Percentiles rank a stretch among this genome's conserved stretches.
Conservation (phyloP, 2,797 vertebrate species). For the Eulemur rubriventer region DNA sequence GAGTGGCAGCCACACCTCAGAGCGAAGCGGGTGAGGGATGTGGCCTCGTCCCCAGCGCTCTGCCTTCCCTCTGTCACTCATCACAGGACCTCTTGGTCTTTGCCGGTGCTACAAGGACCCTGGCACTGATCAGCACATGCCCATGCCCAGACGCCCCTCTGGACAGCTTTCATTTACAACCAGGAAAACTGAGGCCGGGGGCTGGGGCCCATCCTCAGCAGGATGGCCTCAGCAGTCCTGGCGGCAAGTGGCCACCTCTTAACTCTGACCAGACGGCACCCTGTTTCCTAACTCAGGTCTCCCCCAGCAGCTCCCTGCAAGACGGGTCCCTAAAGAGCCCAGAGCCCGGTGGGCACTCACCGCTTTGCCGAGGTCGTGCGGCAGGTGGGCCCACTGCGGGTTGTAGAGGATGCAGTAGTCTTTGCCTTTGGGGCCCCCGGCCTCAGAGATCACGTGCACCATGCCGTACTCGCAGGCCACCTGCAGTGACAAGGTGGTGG, state of each 20-base stretch:
- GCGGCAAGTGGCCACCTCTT: background rate
- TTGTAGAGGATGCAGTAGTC: slow-evolving; percentile 99
- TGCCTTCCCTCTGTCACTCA: background rate
- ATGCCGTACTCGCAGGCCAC: slow-evolving; percentile 94
- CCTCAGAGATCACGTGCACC: slow-evolving; percentile 93
- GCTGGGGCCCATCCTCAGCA: background rate
- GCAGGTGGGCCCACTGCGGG: slow-evolving; percentile 95
- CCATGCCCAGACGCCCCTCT: rapidly evolving
- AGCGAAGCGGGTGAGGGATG: background rate
- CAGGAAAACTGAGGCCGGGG: background rate
- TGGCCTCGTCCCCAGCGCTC: background rate
- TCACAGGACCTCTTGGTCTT: background rate
- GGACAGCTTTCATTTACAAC: background rate
- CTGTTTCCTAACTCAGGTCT: background rate
- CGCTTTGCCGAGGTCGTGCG: slow-evolving; percentile 94
- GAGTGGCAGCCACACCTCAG: background rate
- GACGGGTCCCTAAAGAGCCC: background rate
- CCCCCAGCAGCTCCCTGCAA: background rate
- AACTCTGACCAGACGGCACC: background rate
- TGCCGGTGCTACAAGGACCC: too few species aligned
- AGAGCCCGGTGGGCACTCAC: slow-evolving; percentile 86
- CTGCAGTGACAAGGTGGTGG: slow-evolving; percentile 80
- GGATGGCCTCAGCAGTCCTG: background rate
- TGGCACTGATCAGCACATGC: background rate
- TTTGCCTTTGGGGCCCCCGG: slow-evolving; percentile 88